Evolutionary conservation across 2,888 invertebrate species (phyloP), one percentile per base, ranked within the genome.

Genomic region (Drosophila kambysellisi): DNA sequence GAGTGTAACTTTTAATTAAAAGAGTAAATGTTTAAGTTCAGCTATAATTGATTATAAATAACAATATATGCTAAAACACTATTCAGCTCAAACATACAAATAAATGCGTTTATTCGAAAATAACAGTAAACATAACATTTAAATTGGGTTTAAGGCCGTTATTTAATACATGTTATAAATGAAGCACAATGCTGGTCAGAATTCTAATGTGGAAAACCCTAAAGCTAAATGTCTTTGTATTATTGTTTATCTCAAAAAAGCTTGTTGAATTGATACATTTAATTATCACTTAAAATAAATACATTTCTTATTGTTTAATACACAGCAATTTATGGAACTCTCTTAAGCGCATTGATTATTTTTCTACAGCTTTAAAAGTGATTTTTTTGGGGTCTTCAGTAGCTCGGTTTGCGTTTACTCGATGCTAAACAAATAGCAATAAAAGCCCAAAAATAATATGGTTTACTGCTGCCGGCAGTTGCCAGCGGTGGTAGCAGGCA

Each of bases 371-470:
- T 67, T 58, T 67, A 57, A 63, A 66, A 29, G 64, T 52, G 48
- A 52, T 67, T 20, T n/a, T 11, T 56, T 51, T 51, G 29, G 35
- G n/a, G 50, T 53, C 33, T 60, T 74, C 39, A 46, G 65, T 41
- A n/a, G 62, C 41, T 50, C 35, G 8, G 25, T 64, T 52, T 59
- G 54, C 52, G 60, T 61, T 71, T 46, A 48, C 48, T 70, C 81
- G 68, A 68, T 56, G 79, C 84, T 87, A 76, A 87, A 74, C 81
- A 89, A 84, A 84, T 83, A 87, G 68, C 88, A 89, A 87, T 84
- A 89, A 84, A 87, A 81, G 73, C 68, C 69, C 64, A 81, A 74
- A 87, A 87, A 89, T 88, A 89, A 87, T 79, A 89, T 76, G 84
- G 74, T 89, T 83, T 79, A 74, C 73, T 70, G 82, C 74, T 61